These are phyloP conservation scores for Leptothorax acervorum DNA, from an alignment of 2,888 invertebrate genomes.

Conservation along the genomic window DNA sequence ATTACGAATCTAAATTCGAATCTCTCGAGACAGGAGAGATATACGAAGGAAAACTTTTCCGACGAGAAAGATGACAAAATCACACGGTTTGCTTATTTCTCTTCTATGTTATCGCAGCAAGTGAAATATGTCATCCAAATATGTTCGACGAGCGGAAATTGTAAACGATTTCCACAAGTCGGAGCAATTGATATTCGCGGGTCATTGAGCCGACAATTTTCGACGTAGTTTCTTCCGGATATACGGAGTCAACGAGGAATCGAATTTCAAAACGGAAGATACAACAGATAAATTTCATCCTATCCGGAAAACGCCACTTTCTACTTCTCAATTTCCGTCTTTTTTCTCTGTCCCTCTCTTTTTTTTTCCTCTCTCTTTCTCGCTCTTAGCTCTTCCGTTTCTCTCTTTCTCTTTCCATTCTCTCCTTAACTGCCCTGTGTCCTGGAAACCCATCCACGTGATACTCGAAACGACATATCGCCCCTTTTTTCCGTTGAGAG, in stretches of 20 bases:
- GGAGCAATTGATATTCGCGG: slow-evolving; percentile 15
- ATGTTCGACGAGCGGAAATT: neutral
- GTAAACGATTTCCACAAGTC: neutral
- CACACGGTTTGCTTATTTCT: neutral
- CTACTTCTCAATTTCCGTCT: slow-evolving; percentile 13
- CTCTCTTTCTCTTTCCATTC: neutral
- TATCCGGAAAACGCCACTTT: neutral
- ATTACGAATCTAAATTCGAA: neutral
- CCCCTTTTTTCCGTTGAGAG: slow-evolving; percentile 44
- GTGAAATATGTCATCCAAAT: neutral
- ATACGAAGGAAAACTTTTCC: neutral
- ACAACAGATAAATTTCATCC: neutral
- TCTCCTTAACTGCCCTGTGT: neutral
- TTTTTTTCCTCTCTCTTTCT: neutral
- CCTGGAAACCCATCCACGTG: slow-evolving; percentile 12
- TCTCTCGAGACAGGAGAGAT: neutral
- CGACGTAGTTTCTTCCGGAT: neutral
- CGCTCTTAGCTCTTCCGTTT: neutral
- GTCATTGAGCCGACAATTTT: neutral
- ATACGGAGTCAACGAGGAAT: slow-evolving; percentile 10
- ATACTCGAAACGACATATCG: slow-evolving; percentile 5
- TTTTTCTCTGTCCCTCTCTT: neutral
- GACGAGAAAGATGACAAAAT: neutral
- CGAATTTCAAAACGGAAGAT: neutral
- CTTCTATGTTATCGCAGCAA: neutral